Evolutionary conservation across 1,140 invertebrate genomes (phyloP), one percentile per base, ranked within the genome.

Genomic region (Polypedilum pembai): DNA sequence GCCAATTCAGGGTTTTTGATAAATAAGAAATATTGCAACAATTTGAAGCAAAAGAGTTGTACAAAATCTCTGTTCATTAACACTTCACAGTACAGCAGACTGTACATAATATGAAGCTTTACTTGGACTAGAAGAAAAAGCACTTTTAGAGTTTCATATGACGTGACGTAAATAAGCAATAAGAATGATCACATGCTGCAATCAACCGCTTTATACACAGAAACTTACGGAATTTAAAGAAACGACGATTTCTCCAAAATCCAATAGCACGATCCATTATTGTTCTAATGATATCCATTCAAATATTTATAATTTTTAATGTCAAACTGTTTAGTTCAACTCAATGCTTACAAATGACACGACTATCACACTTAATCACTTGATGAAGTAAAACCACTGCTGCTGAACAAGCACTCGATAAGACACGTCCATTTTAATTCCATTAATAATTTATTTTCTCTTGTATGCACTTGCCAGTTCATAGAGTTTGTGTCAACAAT

Each of bases 241-340:
- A 69, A 10, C 65, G n/a, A 8, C 65, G 17, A 69, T 69, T 69
- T 18, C 65, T 18, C 65, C 65, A 69, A 20, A 69, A 69, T 20
- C n/a, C 17, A 2, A 5, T 7, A 20, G 20, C 65, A 20, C 65
- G 65, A 18, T 69, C 65, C 65, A 69, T 69, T 21, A 69, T 69
- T 69, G 65, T 69, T 69, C n/a, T 10, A 20, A 18, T 69, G 65
- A 18, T 18, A n/a, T 69, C 65, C 65, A 20, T 69, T 69, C 65
- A 56, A 15, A 15, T 56, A n/a, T 56, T n/a, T n/a, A 56, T 56
- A 12, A 56, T 56, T 45, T 10, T 56, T 56, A n/a, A 56, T 56
- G 45, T 56, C 12, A 56, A 56, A 56, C 45, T n/a, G n/a, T 12
- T 56, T 12, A 56, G 12, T n/a, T n/a, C 15, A 15, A 56, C 45